Evolutionary conservation across 2,797 vertebrate genomes (phyloP).

Genomic region (Peromyscus aztecus): DNA sequence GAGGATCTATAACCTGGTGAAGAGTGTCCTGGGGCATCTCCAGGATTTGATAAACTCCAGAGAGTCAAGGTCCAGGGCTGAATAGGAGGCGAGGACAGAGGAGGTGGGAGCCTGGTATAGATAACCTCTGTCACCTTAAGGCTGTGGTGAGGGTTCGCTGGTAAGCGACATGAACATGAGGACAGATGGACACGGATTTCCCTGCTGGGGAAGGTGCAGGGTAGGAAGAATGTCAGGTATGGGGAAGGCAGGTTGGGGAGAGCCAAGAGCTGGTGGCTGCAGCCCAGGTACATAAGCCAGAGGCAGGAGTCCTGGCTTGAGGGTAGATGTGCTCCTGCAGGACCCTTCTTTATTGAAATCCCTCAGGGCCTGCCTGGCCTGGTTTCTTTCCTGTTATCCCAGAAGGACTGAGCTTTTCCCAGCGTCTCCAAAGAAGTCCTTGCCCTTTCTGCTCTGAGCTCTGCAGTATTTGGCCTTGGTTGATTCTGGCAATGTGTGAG

Average conservation of each 20-base stretch:
- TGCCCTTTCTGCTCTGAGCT: conserved; percentile 13
- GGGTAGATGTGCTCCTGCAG: background rate
- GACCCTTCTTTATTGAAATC: background rate
- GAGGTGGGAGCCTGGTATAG: background rate
- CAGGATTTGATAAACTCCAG: background rate
- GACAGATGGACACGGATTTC: background rate
- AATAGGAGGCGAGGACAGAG: background rate
- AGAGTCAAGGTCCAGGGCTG: background rate
- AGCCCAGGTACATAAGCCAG: background rate
- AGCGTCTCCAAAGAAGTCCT: background rate
- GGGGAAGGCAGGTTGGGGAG: background rate
- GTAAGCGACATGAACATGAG: background rate
- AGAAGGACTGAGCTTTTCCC: background rate
- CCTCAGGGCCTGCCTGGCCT: background rate
- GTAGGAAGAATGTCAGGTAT: background rate
- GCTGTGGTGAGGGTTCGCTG: background rate
- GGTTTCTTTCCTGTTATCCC: background rate
- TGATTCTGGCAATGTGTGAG: conserved; percentile 29
- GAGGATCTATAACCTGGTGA: background rate
- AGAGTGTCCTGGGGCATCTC: background rate
- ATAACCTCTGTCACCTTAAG: background rate
- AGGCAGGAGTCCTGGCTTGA: background rate
- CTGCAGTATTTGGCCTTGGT: conserved; percentile 5
- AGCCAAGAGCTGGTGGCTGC: background rate
- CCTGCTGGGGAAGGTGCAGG: background rate